Percentiles rank a stretch among this genome's conserved stretches.
Conservation (phyloP, 2,113 vertebrate species). For the Narcine bancroftii region DNA sequence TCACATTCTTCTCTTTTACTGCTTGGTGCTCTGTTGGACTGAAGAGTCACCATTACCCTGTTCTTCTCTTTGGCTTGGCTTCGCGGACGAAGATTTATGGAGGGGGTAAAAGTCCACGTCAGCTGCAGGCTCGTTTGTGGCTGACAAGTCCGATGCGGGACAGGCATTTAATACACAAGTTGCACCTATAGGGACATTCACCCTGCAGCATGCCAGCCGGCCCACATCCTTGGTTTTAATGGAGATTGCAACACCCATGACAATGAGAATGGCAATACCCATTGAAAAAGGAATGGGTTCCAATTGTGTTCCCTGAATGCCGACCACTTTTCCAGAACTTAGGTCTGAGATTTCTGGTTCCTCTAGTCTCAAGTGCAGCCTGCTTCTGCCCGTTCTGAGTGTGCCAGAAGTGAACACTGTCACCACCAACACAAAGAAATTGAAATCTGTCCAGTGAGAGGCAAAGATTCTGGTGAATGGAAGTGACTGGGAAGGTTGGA, state of each 20-base stretch:
- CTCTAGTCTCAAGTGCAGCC: neutral
- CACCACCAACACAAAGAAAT: neutral
- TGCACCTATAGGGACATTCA: neutral
- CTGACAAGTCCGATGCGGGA: too few species aligned
- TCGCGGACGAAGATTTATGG: too few species aligned
- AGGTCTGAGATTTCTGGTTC: neutral
- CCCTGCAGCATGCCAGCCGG: too few species aligned
- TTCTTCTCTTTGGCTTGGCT: too few species aligned
- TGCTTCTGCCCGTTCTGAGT: neutral
- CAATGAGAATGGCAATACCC: neutral
- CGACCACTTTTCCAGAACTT: too few species aligned
- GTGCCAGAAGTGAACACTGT: neutral
- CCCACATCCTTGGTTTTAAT: neutral
- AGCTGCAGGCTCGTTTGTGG: too few species aligned
- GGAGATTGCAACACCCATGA: neutral
- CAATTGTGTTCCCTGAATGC: neutral
- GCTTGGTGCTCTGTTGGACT: neutral
- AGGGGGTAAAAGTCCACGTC: too few species aligned
- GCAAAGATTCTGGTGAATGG: neutral
- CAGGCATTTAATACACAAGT: neutral
- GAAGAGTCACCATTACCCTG: too few species aligned
- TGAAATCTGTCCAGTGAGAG: neutral
- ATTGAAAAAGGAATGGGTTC: neutral
- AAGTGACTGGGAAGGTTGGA: neutral
- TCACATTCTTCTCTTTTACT: neutral